A percentile compares a stretch with the other conserved stretches of the same genome.
These are phyloP conservation scores for Aquatica leii DNA, from an alignment of 2,888 invertebrate genomes.

Conservation along the genomic window DNA sequence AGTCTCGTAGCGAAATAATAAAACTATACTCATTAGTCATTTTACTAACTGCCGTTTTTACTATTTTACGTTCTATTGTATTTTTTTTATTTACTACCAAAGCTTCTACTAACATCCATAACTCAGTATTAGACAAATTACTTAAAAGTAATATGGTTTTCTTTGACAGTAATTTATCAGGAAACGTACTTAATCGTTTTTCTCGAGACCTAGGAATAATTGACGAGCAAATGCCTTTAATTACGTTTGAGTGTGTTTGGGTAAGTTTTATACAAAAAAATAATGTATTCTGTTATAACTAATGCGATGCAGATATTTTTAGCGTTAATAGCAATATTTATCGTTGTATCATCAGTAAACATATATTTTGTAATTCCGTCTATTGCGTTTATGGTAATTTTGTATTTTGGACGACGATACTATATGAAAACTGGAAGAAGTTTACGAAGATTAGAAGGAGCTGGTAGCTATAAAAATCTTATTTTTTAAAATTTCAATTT, in stretches of 20 bases:
- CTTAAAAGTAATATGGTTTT: slow-evolving; percentile 35
- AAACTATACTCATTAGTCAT: slow-evolving; percentile 47
- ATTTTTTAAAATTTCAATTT: slow-evolving; percentile 43
- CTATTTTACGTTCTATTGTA: slow-evolving; percentile 44
- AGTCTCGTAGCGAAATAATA: slow-evolving; percentile 26
- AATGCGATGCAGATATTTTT: slow-evolving; percentile 2
- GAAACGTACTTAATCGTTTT: slow-evolving; percentile 41
- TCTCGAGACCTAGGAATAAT: slow-evolving; percentile 39
- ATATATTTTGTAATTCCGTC: slow-evolving; percentile 73
- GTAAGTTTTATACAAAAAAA: slow-evolving; percentile 19
- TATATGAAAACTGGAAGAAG: slow-evolving; percentile 79
- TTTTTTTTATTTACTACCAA: slow-evolving; percentile 33
- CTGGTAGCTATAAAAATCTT: slow-evolving; percentile 64
- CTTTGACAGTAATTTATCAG: slow-evolving; percentile 35
- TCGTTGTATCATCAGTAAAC: slow-evolving; percentile 62
- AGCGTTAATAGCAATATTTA: slow-evolving; percentile 11
- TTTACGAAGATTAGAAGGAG: slow-evolving; percentile 74
- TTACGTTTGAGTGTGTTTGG: slow-evolving; percentile 8
- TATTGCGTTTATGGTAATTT: slow-evolving; percentile 68
- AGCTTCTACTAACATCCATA: slow-evolving; percentile 35
- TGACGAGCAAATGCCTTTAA: slow-evolving; percentile 36
- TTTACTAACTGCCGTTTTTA: slow-evolving; percentile 43
- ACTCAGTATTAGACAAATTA: slow-evolving; percentile 30
- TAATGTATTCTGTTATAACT: background rate
- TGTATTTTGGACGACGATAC: slow-evolving; percentile 69